A percentile compares a stretch with the other conserved stretches of the same genome.
Evolutionary conservation across 2,113 vertebrate genomes (phyloP).

Genomic region (Pseudolaguvia tuberculata): DNA sequence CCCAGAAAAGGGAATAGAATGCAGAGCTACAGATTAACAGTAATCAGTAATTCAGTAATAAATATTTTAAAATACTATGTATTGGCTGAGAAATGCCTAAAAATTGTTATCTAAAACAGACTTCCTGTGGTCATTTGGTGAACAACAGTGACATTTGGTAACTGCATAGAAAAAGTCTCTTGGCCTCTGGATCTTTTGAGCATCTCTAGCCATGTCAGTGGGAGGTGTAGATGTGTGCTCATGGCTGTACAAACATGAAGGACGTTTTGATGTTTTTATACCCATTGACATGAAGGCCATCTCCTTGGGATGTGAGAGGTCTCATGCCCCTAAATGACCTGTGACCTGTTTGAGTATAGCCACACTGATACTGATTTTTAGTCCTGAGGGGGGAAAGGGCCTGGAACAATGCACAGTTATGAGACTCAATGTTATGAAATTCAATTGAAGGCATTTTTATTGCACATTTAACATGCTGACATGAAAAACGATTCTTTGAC

Average conservation of each 20-base stretch:
- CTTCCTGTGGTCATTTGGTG: neutral
- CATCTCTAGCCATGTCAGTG: constrained; percentile 1
- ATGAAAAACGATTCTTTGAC: neutral
- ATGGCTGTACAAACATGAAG: constrained; percentile 48
- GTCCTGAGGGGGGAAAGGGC: constrained; percentile 44
- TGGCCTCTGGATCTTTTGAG: constrained; percentile 27
- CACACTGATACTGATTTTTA: constrained; percentile 54
- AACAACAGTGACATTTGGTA: constrained; percentile 8
- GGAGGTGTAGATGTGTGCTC: constrained; percentile 35
- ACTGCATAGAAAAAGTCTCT: constrained; percentile 35
- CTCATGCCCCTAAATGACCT: constrained; percentile 49
- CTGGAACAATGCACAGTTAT: constrained; percentile 41
- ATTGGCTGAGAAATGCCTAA: neutral
- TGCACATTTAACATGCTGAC: neutral
- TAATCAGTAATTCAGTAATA: too few relatives aligned
- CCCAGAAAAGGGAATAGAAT: neutral
- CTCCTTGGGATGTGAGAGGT: constrained; percentile 59
- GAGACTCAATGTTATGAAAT: constrained; percentile 37
- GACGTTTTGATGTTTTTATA: constrained; percentile 59
- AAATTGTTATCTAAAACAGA: neutral
- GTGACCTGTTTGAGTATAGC: constrained; percentile 51
- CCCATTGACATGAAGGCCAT: constrained; percentile 54
- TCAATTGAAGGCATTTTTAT: constrained; percentile 35
- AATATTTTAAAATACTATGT: neutral
- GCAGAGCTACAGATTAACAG: neutral